Evolutionary conservation across 2,113 vertebrate genomes (phyloP), one percentile per base, ranked within the genome.

Genomic region (Strix aluco): DNA sequence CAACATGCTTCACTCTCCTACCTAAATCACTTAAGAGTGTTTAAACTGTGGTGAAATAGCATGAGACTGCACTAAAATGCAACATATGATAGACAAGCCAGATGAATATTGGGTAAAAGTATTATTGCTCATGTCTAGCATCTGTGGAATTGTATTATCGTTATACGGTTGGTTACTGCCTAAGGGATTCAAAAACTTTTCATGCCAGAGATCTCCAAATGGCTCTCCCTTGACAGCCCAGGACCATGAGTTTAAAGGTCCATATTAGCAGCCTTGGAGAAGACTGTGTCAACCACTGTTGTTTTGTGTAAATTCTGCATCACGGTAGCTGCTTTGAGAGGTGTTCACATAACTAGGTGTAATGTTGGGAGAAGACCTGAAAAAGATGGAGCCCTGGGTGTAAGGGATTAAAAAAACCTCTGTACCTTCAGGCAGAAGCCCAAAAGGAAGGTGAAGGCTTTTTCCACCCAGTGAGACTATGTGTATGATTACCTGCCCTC

Each of bases 241-340:
- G 42, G 36, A 36, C 32, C 15, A 12, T 6, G 32, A 12, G 6
- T 42, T 67, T 46, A 59, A 58, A 85, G 51, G 16, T 19, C n/a
- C 67, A 14, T 30, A 22, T 21, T 61, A 52, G 20, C 20, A 70
- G 25, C 8, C 10, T 30, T 46, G 57, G 51, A 67, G 49, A 12
- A 61, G 52, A 10, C 5, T 34, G 27, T 46, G 29, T 42, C 34
- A 29, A 42, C 57, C 38, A 10, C 4, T 34, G 38, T 25, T 0
- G 0, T 29, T 22, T n/a, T 21, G 32, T 0, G 0, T 38, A 6
- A 51, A 25, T 57, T 46, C 40, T 42, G 26, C 4, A 20, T 59
- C 15, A 6, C 12, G 27, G 5, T 0, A 0, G 17, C 21, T 36
- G 27, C 29, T 79, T 79, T 61, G 47, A 73, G 51, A 52, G n/a